These are phyloP conservation scores for Sturnus vulgaris DNA, from an alignment of 2,113 vertebrate species.

Conservation along the genomic window DNA sequence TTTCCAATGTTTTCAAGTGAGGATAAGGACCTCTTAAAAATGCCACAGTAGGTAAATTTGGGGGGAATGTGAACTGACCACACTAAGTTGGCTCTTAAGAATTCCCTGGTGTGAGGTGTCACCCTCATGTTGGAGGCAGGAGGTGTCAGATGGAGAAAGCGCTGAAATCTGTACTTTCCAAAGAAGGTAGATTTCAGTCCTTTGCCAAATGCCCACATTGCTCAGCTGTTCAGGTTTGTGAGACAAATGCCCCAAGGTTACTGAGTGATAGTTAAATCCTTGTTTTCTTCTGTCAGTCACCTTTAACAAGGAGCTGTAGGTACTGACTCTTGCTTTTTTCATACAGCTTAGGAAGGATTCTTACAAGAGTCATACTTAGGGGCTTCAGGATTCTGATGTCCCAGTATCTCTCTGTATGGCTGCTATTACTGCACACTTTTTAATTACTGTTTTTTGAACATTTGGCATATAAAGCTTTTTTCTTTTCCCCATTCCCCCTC, in stretches of 20 bases:
- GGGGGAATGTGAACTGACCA: not conserved
- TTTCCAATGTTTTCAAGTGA: not conserved
- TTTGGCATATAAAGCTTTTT: not conserved
- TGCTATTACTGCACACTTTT: not conserved
- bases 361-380: not conserved
- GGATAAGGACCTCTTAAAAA: not conserved
- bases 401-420: not conserved
- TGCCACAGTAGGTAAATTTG: not conserved
- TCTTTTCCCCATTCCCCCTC: not conserved
- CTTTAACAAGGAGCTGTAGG: slow-evolving; percentile 25
- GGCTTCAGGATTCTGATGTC: not conserved
- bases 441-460: not conserved
- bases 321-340: not conserved
- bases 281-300: slow-evolving; percentile 38
- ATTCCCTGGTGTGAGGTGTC: slow-evolving; percentile 36
- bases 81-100: not conserved
- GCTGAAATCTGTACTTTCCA: slow-evolving; percentile 44
- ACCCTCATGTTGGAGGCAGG: not conserved
- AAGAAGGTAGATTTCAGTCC: slow-evolving; percentile 20
- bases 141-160: slow-evolving; percentile 20
- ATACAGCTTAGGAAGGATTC: not conserved
- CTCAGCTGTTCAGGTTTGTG: slow-evolving; percentile 10
- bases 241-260: slow-evolving; percentile 47
- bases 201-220: slow-evolving; percentile 40
- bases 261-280: not conserved